These are phyloP conservation scores for Rostratula benghalensis DNA, from an alignment of 2,113 vertebrate species.

Conservation along the genomic window DNA sequence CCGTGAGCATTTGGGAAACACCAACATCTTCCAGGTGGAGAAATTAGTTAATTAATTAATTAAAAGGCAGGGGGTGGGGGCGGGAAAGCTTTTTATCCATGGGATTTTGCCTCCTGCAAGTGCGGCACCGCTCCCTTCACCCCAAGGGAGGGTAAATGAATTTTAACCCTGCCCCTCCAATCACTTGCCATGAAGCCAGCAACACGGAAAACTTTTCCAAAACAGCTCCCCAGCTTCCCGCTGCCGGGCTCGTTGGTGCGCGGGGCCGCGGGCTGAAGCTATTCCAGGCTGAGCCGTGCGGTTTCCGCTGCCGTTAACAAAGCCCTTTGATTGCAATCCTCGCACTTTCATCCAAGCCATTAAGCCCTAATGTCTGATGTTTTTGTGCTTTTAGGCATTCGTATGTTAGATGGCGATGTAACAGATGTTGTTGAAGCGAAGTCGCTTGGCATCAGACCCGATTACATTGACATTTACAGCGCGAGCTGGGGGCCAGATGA, in stretches of 20 bases:
- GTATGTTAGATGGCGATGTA: slow-evolving; percentile 95
- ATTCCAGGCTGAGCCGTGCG: background rate
- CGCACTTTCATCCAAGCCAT: slow-evolving; percentile 5
- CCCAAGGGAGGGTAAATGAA: accelerated
- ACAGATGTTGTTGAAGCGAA: slow-evolving; percentile 93
- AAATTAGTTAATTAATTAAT: background rate
- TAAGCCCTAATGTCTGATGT: slow-evolving; percentile 45
- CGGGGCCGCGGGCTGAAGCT: background rate
- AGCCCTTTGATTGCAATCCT: slow-evolving; percentile 62
- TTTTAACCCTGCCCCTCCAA: background rate
- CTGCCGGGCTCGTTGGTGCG: background rate
- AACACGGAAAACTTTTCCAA: background rate
- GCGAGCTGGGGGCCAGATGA: slow-evolving; percentile 96
- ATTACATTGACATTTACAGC: slow-evolving; percentile 96
- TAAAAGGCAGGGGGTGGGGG: background rate
- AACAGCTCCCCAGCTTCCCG: background rate
- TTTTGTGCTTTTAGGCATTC: slow-evolving; percentile 82
- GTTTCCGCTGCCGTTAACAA: background rate
- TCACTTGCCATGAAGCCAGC: background rate
- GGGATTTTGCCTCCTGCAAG: background rate
- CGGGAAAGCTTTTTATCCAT: background rate
- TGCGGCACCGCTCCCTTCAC: background rate
- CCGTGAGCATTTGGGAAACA: background rate
- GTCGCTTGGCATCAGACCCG: slow-evolving; percentile 88
- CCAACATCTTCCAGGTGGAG: background rate